phyloP scores from a whole-genome alignment of 2,113 vertebrate species.

The Rhabdornis inornatus region DNA sequence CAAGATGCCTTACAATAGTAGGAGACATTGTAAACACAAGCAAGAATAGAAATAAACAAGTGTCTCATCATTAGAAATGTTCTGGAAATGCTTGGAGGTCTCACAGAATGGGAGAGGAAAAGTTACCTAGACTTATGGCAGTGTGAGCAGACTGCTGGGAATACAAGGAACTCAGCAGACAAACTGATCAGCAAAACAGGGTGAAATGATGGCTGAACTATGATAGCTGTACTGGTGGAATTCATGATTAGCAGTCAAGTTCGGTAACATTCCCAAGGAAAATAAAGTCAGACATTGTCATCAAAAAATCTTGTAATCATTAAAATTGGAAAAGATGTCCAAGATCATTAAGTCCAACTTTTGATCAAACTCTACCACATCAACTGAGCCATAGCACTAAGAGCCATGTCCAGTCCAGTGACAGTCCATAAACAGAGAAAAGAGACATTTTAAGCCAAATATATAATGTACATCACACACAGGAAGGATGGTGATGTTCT shows the following conservation, averaged over 20 bases:
- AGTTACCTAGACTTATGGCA: neutral
- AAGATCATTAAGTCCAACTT: neutral
- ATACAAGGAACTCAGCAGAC: neutral
- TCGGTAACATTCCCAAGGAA: neutral
- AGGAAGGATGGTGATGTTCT: neutral
- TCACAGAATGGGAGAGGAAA: neutral
- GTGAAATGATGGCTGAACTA: neutral
- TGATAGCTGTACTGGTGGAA: neutral
- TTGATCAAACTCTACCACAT: neutral
- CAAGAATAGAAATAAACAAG: neutral
- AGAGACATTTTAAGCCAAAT: neutral
- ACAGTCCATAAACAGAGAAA: neutral
- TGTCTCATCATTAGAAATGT: neutral
- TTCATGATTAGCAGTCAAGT: neutral
- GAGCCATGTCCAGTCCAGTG: neutral
- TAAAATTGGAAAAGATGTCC: neutral
- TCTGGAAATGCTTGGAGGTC: neutral
- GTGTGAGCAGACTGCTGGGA: neutral
- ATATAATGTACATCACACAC: too few species aligned
- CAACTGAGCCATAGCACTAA: neutral
- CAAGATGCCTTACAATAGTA: neutral
- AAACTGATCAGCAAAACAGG: neutral
- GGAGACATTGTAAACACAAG: neutral
- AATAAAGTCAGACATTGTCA: neutral
- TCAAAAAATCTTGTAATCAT: neutral